Evolutionary conservation across 2,888 invertebrate species (phyloP).

Genomic region (Drosophila trichaetosa): DNA sequence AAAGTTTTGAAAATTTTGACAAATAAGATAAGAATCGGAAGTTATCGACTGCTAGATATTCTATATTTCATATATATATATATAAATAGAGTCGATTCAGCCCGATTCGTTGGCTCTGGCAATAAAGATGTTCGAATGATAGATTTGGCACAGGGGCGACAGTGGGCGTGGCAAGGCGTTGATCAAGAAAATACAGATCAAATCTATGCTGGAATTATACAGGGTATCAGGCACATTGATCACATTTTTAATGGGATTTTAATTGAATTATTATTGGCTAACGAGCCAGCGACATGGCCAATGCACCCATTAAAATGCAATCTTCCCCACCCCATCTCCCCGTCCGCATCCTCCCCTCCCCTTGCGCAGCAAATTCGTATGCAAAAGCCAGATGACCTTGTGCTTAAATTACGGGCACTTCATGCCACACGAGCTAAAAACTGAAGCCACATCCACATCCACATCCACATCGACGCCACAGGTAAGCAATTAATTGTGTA

Average conservation of each 20-base stretch:
- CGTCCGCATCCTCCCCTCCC: background rate
- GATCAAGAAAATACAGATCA: background rate
- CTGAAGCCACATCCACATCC: conserved; percentile 8
- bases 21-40: background rate
- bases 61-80: background rate
- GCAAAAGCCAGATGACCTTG: conserved; percentile 49
- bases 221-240: background rate
- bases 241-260: conserved; percentile 23
- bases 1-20: background rate
- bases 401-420: conserved; percentile 50
- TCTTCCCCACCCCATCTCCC: background rate
- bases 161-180: background rate
- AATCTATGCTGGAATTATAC: background rate
- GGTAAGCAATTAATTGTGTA: conserved; percentile 70
- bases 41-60: background rate
- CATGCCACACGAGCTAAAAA: conserved; percentile 22
- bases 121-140: background rate
- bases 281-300: conserved; percentile 14
- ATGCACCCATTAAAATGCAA: conserved; percentile 25
- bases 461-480: background rate
- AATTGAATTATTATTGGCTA: conserved; percentile 24
- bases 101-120: background rate
- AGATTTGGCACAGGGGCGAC: background rate
- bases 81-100: background rate
- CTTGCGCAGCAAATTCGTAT: background rate